Evolutionary conservation across 2,888 invertebrate species (phyloP), one percentile per base, ranked within the genome.

Genomic region (Spodoptera picta): DNA sequence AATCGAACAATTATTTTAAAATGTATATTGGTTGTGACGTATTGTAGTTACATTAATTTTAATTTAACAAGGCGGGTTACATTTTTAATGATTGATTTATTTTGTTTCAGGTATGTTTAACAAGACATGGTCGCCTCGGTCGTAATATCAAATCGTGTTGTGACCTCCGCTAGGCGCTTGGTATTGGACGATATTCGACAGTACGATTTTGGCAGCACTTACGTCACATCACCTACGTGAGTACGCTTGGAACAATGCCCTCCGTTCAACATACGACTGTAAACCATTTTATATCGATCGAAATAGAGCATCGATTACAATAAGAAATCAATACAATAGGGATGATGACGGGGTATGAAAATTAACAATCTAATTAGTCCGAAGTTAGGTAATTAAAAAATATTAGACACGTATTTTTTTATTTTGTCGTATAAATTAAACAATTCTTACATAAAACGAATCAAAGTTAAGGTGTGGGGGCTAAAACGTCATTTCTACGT

Each of bases 101-200:
- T 49, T 85, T 82, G 79, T 87, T 86, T 48, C 83, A 87, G 86
- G 87, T 86, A 86, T 74, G 85, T 86, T 70, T 58, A 65, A 54
- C 54, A 66, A 77, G 64, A 76, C 66, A 66, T 65, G 68, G 63
- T 67, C 69, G 43, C 56, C 60, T 62, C 41, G 27, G 47, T 27
- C 50, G 46, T 59, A 54, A 41, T 56, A 67, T 52, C 60, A 46
- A 62, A 52, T 60, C 65, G 49, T 55, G 48, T 51, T 43, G 43
- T 70, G 68, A 79, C 77, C 80, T 79, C 69, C 27, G 23, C 36
- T 36, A 36, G 36, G 36, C 52, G 27, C 11, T 59, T 57, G 51
- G 65, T 68, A 49, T 57, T 56, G 62, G 65, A 65, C 68, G 60
- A 45, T 43, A 48, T 62, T 61, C 69, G 14, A 53, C 60, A 60